A percentile compares a stretch with the other conserved stretches of the same genome.
phyloP scores from a whole-genome alignment of 1,140 invertebrate species.

The Eubasilissa regina region DNA sequence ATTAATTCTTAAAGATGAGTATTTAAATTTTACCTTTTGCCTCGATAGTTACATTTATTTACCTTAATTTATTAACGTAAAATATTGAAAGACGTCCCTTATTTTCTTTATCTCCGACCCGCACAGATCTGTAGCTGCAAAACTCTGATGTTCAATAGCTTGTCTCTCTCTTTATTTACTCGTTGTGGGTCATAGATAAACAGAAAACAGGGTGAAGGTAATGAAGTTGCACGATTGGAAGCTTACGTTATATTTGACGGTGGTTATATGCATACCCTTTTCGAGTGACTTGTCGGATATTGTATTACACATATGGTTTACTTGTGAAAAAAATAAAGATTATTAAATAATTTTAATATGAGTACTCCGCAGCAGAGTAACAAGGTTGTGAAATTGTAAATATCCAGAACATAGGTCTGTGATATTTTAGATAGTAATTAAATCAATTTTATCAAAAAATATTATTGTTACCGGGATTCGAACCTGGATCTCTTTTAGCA shows the following conservation, averaged over 20 bases:
- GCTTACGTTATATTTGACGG: background rate
- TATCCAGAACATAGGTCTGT: too few species aligned
- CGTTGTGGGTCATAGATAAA: background rate
- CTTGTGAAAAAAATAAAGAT: background rate
- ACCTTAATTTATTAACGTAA: background rate
- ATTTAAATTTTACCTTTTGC: background rate
- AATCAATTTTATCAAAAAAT: too few species aligned
- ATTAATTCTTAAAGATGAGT: background rate
- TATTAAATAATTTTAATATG: background rate
- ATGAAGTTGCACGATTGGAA: background rate
- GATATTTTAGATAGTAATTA: too few species aligned
- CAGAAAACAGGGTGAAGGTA: background rate
- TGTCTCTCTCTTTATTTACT: slow-evolving; percentile 5
- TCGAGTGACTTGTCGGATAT: too few species aligned
- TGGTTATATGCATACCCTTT: too few species aligned
- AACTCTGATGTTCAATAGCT: background rate
- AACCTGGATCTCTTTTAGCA: too few species aligned
- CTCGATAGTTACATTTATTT: background rate
- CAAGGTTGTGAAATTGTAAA: too few species aligned
- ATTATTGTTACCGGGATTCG: too few species aligned
- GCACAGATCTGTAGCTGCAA: background rate
- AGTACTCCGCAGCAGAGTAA: background rate
- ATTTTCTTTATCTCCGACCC: slow-evolving; percentile 10
- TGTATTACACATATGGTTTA: too few species aligned
- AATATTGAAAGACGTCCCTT: background rate